A percentile compares a stretch with the other conserved stretches of the same genome.
phyloP scores from a whole-genome alignment of 2,888 invertebrate genomes.

The Nomada flava region DNA sequence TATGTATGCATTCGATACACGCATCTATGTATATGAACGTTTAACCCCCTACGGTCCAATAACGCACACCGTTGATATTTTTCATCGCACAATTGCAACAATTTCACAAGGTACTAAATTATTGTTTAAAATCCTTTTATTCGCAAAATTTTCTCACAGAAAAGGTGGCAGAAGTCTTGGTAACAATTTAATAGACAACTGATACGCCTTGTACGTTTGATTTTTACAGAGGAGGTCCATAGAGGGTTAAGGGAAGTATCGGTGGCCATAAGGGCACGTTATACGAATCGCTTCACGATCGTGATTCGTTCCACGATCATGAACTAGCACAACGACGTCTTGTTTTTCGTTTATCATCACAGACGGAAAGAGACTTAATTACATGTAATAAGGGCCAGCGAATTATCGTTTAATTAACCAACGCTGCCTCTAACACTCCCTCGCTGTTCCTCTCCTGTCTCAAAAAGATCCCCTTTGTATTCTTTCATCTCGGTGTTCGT shows the following conservation, averaged over 20 bases:
- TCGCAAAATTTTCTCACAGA: too few relatives aligned
- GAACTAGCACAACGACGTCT: slow-evolving; percentile 43
- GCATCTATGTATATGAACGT: slow-evolving; percentile 56
- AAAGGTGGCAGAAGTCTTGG: too few relatives aligned
- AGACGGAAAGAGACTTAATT: slow-evolving; percentile 69
- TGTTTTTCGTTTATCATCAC: slow-evolving; percentile 64
- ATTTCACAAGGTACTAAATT: neutral
- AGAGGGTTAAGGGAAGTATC: slow-evolving; percentile 69
- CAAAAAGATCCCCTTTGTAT: neutral
- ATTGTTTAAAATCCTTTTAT: neutral
- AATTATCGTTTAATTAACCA: slow-evolving; percentile 19
- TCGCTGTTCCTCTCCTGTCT: neutral
- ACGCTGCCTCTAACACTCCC: neutral
- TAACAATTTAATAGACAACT: too few relatives aligned
- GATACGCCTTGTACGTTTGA: neutral
- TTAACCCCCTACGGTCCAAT: slow-evolving; percentile 45
- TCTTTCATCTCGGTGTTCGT: slow-evolving; percentile 3
- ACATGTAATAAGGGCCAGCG: slow-evolving; percentile 41
- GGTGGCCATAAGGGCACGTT: slow-evolving; percentile 56
- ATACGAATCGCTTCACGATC: slow-evolving; percentile 44
- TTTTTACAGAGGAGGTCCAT: slow-evolving; percentile 27
- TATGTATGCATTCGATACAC: slow-evolving; percentile 62
- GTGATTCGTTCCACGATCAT: slow-evolving; percentile 39
- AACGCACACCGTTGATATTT: neutral
- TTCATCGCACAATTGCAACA: neutral